Percentiles rank a stretch among this genome's conserved stretches.
These are phyloP conservation scores for Falco naumanni DNA, from an alignment of 2,797 vertebrate genomes.

Conservation along the genomic window DNA sequence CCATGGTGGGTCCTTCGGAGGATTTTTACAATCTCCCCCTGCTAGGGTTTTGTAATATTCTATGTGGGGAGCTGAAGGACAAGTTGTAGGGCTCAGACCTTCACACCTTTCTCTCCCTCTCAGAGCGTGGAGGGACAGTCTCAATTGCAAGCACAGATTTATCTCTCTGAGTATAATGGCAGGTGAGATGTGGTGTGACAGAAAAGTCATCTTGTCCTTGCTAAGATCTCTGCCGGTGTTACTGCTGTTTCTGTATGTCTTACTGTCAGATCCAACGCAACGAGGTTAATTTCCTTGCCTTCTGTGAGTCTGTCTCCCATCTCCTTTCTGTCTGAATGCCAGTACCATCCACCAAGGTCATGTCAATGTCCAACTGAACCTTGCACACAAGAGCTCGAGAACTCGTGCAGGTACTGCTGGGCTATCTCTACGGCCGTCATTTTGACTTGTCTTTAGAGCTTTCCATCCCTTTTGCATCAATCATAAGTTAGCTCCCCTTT, in stretches of 20 bases:
- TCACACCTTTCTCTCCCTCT: background rate
- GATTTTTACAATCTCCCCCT: background rate
- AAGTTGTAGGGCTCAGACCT: background rate
- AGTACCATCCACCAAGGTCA: rapidly evolving
- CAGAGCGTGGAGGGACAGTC: background rate
- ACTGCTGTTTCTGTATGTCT: background rate
- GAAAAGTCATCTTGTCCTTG: background rate
- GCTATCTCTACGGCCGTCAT: background rate
- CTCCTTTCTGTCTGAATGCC: background rate
- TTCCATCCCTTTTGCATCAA: background rate
- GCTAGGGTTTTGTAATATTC: background rate
- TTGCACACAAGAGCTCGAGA: background rate
- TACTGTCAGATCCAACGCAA: background rate
- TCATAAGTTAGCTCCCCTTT: background rate
- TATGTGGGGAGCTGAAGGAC: background rate
- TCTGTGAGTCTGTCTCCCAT: background rate
- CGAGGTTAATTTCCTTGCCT: background rate
- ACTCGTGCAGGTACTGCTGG: background rate
- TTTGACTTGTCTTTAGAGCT: background rate
- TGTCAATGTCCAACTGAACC: background rate
- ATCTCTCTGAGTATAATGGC: background rate
- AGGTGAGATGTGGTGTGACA: background rate
- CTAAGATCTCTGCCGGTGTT: background rate
- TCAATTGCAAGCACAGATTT: background rate
- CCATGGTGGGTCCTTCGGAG: background rate